Conservation (phyloP, 2,113 vertebrate species). For the Amblyornis subalaris region DNA sequence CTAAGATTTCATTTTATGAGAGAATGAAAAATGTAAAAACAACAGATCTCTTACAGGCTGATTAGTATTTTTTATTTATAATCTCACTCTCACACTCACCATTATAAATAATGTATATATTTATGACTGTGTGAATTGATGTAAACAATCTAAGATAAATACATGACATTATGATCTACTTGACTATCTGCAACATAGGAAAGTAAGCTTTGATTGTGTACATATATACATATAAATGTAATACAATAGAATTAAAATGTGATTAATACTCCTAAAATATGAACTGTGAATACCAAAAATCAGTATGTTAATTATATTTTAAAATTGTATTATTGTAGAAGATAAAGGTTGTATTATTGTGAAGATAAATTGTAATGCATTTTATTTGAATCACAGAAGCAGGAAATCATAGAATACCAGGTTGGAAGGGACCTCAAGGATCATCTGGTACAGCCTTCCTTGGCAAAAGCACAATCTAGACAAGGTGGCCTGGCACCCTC, state of each 20-base stretch:
- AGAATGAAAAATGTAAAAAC: background rate
- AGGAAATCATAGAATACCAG: background rate
- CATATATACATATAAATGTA: background rate
- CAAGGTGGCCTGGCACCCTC: no score
- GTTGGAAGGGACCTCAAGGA: background rate
- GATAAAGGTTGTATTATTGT: no score
- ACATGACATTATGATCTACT: background rate
- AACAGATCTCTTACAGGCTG: background rate
- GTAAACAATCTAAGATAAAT: conserved; percentile 11
- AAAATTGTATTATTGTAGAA: background rate
- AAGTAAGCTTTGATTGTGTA: background rate
- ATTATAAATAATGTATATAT: background rate
- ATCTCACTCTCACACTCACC: background rate
- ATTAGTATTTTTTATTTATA: conserved; percentile 1
- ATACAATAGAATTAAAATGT: background rate
- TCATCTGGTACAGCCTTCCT: background rate
- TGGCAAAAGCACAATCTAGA: background rate
- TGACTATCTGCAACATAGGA: background rate
- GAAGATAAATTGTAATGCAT: background rate
- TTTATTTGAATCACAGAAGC: background rate
- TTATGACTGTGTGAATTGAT: background rate
- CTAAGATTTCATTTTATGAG: background rate
- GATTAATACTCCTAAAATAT: background rate
- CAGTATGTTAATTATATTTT: background rate
- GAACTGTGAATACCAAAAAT: background rate